Conservation (phyloP, 2,113 vertebrate species). For the Excalfactoria chinensis region DNA sequence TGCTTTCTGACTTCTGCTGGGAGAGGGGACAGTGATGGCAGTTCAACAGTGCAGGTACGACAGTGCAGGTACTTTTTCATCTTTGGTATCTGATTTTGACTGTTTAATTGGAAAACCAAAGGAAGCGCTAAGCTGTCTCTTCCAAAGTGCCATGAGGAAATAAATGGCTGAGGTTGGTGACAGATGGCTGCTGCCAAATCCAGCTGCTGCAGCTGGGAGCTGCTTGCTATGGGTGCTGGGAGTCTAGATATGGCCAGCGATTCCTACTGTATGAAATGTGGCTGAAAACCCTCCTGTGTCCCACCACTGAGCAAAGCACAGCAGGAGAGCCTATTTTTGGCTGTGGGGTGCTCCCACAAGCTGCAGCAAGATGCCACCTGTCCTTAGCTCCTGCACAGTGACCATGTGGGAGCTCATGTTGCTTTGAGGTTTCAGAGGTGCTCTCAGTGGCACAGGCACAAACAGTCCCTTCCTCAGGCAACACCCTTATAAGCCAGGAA, state of each 20-base stretch:
- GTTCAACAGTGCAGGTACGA: background rate
- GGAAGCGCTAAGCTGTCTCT: background rate
- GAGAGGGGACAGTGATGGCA: rapidly evolving
- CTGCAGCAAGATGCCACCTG: background rate
- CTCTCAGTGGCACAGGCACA: background rate
- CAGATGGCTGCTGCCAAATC: background rate
- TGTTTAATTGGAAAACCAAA: background rate
- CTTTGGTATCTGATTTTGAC: background rate
- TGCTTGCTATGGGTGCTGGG: background rate
- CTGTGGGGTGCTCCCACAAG: background rate
- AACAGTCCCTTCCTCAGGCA: background rate
- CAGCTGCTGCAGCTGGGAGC: background rate
- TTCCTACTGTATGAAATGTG: background rate
- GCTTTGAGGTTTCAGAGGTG: background rate
- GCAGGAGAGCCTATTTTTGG: background rate
- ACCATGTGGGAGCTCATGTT: rapidly evolving
- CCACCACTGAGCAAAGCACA: rapidly evolving
- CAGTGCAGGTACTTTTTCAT: background rate
- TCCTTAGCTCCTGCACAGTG: background rate
- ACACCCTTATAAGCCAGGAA: background rate
- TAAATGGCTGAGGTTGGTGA: background rate
- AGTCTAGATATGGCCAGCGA: background rate
- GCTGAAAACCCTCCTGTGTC: background rate
- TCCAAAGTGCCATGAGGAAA: background rate
- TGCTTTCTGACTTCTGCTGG: background rate